A percentile compares a stretch with the other conserved stretches of the same genome.
phyloP scores from a whole-genome alignment of 2,888 invertebrate genomes.

The Eupithecia vulgata region DNA sequence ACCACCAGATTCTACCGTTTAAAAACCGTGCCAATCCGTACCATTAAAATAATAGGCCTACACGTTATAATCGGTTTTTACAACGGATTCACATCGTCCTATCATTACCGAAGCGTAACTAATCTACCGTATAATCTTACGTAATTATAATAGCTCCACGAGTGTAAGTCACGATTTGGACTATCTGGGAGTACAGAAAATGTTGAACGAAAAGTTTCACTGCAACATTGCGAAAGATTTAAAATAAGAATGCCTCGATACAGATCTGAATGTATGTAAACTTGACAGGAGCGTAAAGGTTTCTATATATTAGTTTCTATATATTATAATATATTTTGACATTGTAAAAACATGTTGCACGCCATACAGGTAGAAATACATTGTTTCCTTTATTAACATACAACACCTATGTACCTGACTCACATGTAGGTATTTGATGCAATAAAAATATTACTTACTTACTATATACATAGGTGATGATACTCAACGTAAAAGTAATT shows the following conservation, averaged over 20 bases:
- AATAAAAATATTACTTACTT: too few relatives aligned
- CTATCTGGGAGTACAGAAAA: slow-evolving; percentile 60
- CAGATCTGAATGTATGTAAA: background rate
- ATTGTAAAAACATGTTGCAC: too few relatives aligned
- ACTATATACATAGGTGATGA: too few relatives aligned
- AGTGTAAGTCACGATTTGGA: slow-evolving; percentile 79
- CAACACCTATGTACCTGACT: background rate
- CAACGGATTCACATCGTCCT: slow-evolving; percentile 56
- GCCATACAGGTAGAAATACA: too few relatives aligned
- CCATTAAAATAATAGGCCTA: slow-evolving; percentile 40
- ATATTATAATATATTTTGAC: too few relatives aligned
- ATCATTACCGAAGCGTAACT: slow-evolving; percentile 69
- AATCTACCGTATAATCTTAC: slow-evolving; percentile 72
- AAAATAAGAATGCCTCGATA: background rate
- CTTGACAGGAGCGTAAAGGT: background rate
- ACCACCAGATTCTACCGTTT: slow-evolving; percentile 20
- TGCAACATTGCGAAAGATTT: slow-evolving; percentile 10
- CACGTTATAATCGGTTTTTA: slow-evolving; percentile 51
- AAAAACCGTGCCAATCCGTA: slow-evolving; percentile 33
- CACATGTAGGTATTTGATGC: background rate
- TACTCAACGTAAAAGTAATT: too few relatives aligned
- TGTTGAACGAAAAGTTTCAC: slow-evolving; percentile 38
- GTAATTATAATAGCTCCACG: slow-evolving; percentile 78
- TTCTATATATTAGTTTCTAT: too few relatives aligned
- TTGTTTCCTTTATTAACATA: too few relatives aligned